Conservation (phyloP, 2,113 vertebrate species). For the Otis tarda region DNA sequence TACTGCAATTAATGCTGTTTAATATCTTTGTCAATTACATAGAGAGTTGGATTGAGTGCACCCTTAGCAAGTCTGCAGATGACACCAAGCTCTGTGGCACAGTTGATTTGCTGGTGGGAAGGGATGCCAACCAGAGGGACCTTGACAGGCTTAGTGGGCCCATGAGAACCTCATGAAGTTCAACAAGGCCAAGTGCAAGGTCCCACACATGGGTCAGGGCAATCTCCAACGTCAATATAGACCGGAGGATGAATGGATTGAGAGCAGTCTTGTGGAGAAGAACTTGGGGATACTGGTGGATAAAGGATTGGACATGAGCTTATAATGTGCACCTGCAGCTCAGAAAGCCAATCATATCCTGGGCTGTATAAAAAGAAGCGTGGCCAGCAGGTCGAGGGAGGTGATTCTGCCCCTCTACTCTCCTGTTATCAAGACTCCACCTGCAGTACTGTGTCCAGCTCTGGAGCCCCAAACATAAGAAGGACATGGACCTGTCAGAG, state of each 20-base stretch:
- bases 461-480: not conserved
- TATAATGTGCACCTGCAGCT: not conserved
- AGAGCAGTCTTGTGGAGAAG: not conserved
- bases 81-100: not conserved
- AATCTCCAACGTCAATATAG: not conserved
- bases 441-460: not conserved
- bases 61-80: not conserved
- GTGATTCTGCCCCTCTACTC: not conserved
- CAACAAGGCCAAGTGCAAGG: not conserved
- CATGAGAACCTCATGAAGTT: not conserved
- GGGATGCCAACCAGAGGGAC: not conserved
- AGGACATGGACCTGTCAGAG: not conserved
- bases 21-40: not conserved
- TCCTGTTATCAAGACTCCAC: not conserved
- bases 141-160: too few relatives aligned
- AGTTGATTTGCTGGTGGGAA: fast-evolving
- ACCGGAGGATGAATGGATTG: not conserved
- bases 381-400: too few relatives aligned
- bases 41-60: not conserved
- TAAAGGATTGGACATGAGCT: not conserved
- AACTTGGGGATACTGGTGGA: not conserved
- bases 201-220: not conserved
- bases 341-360: not conserved
- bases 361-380: too few relatives aligned
- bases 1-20: not conserved